Evolutionary conservation across 2,797 vertebrate species (phyloP).

Genomic region (Gambusia yucatana): DNA sequence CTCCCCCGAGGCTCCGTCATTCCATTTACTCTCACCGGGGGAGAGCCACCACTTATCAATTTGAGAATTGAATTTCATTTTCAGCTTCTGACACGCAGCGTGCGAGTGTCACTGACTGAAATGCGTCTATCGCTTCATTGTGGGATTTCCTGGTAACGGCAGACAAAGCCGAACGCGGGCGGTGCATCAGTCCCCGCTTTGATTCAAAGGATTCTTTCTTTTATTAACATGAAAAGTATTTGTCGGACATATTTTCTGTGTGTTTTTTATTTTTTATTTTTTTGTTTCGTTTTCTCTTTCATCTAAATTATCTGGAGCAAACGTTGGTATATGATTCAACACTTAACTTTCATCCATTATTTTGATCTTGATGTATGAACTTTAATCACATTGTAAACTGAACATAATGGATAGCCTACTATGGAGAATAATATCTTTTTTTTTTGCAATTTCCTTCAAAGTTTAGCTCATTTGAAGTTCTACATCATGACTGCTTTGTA

Average conservation of each 20-base stretch:
- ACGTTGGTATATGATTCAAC: conserved; percentile 22
- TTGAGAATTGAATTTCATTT: conserved; percentile 70
- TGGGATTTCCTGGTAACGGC: conserved; percentile 29
- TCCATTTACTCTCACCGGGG: conserved; percentile 57
- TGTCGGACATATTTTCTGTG: neutral
- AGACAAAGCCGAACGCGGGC: conserved; percentile 27
- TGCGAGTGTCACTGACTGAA: conserved; percentile 49
- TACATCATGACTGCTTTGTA: neutral
- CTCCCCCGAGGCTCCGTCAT: conserved; percentile 56
- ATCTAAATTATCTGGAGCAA: conserved; percentile 11
- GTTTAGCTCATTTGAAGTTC: neutral
- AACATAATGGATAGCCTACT: neutral
- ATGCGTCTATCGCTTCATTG: conserved; percentile 39
- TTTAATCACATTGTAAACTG: neutral
- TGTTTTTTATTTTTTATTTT: neutral
- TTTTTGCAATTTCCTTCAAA: neutral
- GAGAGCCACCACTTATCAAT: conserved; percentile 67
- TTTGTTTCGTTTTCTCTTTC: no score
- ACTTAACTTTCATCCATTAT: neutral
- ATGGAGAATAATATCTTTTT: neutral
- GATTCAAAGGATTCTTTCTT: conserved; percentile 12
- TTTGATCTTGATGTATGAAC: neutral
- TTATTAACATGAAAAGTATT: neutral
- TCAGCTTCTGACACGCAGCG: conserved; percentile 41
- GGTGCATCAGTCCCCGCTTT: conserved; percentile 15